Conservation (phyloP, 92 coral and sea anemone species). For the Umimayanthus chanpuru region DNA sequence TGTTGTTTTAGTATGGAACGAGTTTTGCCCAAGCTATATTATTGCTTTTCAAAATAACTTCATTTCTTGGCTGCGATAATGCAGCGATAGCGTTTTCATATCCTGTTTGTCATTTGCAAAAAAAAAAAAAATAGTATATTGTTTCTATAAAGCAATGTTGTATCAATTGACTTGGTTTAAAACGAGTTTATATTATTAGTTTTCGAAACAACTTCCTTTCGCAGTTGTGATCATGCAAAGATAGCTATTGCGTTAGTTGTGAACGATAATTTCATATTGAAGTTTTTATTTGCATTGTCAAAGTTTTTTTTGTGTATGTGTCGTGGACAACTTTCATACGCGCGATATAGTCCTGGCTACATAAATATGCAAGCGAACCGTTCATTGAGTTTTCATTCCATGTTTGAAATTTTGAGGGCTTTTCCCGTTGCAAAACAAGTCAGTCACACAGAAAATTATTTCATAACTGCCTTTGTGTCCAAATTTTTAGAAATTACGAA, state of each 20-base stretch:
- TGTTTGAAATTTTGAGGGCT: no score
- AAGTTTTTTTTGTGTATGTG: not conserved
- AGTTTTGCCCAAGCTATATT: not conserved
- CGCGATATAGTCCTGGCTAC: not conserved
- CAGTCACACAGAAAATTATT: not conserved
- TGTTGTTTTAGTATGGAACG: not conserved
- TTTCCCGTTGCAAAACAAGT: not conserved
- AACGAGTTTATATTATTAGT: not conserved
- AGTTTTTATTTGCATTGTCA: not conserved
- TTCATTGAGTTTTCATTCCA: not conserved
- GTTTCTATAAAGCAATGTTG: conserved; percentile 16
- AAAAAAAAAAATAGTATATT: not conserved
- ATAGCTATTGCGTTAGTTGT: not conserved
- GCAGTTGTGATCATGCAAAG: not conserved
- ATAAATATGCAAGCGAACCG: not conserved
- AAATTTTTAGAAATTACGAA: not conserved
- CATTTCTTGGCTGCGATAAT: not conserved
- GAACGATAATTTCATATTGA: not conserved
- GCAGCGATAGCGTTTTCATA: not conserved
- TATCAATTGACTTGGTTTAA: not conserved
- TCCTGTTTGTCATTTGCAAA: not conserved
- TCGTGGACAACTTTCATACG: not conserved
- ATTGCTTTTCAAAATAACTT: not conserved
- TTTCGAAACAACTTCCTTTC: no score
- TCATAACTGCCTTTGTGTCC: not conserved